phyloP scores from a whole-genome alignment of 2,113 vertebrate species.

The Scolopax mira region DNA sequence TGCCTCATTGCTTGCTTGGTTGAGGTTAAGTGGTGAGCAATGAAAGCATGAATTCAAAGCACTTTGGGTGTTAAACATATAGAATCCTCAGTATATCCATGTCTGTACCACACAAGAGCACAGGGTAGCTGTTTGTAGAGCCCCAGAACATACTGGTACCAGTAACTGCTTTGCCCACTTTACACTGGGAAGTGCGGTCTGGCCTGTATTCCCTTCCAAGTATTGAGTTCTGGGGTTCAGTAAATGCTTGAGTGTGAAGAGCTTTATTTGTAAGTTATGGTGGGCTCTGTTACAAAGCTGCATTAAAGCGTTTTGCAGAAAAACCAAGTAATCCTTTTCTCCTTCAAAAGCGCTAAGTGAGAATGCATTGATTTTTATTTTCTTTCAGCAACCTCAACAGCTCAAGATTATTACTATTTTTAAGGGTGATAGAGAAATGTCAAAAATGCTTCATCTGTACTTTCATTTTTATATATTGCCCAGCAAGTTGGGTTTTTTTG shows the following conservation, averaged over 20 bases:
- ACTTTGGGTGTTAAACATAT: not conserved
- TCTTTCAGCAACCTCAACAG: conserved; percentile 35
- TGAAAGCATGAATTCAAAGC: not conserved
- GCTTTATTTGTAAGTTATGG: not conserved
- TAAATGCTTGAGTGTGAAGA: not conserved
- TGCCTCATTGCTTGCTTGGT: not conserved
- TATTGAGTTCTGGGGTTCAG: not conserved
- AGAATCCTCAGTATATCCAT: not conserved
- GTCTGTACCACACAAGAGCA: accelerated
- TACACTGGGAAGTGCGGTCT: accelerated
- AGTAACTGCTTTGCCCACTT: not conserved
- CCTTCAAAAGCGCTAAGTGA: conserved; percentile 23
- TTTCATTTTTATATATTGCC: conserved; percentile 43
- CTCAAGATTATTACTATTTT: conserved; percentile 56
- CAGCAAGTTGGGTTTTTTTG: not conserved
- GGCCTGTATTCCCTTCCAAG: not conserved
- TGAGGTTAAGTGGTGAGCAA: not conserved
- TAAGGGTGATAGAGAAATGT: conserved; percentile 60
- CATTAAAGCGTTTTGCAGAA: conserved; percentile 38
- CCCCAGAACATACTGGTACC: not conserved
- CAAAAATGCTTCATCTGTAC: conserved; percentile 30
- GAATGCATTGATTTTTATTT: conserved; percentile 61
- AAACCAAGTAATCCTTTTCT: conserved; percentile 33
- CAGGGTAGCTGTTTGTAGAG: accelerated
- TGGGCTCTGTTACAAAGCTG: conserved; percentile 26